Evolutionary conservation across 2,797 vertebrate species (phyloP).

Genomic region (Rhinogobio ventralis): DNA sequence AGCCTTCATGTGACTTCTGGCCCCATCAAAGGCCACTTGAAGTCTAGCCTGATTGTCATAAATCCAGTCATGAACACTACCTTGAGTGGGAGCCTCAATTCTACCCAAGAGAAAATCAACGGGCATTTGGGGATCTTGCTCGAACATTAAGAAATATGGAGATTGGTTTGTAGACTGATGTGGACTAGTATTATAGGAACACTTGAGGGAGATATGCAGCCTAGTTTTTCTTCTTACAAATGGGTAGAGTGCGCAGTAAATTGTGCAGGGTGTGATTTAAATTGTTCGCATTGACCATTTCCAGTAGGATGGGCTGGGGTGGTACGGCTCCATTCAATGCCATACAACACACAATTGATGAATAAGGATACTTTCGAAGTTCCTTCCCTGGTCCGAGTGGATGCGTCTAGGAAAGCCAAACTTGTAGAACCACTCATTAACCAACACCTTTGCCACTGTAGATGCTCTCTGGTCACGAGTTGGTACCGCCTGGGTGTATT

Average conservation of each 20-base stretch:
- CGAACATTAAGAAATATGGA: too few relatives aligned
- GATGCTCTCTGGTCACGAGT: not conserved
- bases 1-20: not conserved
- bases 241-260: too few relatives aligned
- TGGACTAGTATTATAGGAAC: too few relatives aligned
- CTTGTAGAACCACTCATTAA: conserved; percentile 9
- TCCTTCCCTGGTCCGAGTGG: not conserved
- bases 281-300: not conserved
- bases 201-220: too few relatives aligned
- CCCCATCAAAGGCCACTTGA: not conserved
- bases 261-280: too few relatives aligned
- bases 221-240: too few relatives aligned
- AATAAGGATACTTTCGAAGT: not conserved
- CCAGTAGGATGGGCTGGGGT: not conserved
- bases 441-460: not conserved
- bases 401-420: not conserved
- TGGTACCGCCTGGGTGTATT: not conserved
- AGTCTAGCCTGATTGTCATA: not conserved
- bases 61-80: not conserved
- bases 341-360: not conserved
- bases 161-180: too few relatives aligned
- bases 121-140: too few relatives aligned
- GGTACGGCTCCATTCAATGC: not conserved
- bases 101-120: too few relatives aligned
- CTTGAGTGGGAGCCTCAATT: too few relatives aligned